These are phyloP conservation scores for Pollenia amentaria DNA, from an alignment of 2,888 invertebrate species.

Conservation along the genomic window DNA sequence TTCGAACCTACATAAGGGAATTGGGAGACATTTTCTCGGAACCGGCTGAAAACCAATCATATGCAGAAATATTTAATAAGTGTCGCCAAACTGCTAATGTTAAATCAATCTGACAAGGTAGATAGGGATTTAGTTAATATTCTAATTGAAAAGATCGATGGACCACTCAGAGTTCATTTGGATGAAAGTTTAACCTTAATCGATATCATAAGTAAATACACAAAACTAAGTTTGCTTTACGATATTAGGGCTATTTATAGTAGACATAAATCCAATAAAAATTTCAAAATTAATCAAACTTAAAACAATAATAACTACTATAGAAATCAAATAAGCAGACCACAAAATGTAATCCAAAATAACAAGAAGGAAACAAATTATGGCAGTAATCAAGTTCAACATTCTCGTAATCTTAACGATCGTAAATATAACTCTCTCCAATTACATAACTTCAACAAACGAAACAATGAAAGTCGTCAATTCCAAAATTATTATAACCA, in stretches of 20 bases:
- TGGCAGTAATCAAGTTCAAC: constrained; percentile 2
- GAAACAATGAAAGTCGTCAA: background rate
- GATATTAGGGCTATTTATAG: too few species aligned
- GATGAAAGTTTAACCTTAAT: background rate
- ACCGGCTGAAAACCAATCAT: background rate
- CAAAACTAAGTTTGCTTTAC: constrained; percentile 1
- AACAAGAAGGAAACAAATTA: constrained; percentile 5
- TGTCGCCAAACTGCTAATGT: too few species aligned
- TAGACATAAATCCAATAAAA: too few species aligned
- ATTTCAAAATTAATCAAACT: background rate
- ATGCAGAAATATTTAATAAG: constrained; percentile 5
- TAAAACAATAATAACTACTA: background rate
- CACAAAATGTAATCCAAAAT: background rate
- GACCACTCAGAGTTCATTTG: background rate
- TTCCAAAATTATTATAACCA: background rate
- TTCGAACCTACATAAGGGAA: too few species aligned
- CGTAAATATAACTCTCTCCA: background rate
- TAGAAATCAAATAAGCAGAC: constrained; percentile 6
- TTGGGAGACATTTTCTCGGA: background rate
- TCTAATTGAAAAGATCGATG: background rate
- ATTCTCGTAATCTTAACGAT: background rate
- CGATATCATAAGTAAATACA: background rate
- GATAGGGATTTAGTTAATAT: too few species aligned
- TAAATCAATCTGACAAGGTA: background rate
- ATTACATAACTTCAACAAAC: background rate